Base-by-base conservation (phyloP, 2,797 vertebrate genomes). In the Tragelaphus oryx region DNA sequence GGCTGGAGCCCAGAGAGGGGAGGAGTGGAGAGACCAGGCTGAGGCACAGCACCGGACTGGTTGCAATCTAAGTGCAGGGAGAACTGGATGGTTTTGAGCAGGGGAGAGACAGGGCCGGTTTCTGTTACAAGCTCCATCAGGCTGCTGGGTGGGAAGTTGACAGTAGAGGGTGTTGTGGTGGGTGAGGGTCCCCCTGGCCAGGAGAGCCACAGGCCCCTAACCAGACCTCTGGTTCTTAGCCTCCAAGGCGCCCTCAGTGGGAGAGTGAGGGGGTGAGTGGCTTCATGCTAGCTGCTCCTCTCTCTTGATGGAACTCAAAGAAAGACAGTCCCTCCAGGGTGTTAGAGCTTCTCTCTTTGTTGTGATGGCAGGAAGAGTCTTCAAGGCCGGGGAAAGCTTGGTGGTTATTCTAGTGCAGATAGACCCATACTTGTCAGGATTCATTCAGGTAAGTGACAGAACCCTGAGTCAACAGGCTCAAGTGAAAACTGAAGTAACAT, bases 21-120 rank as follows among this genome's bases (percentile, higher is more conserved):
- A 10, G 28, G 33, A 7, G 52, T 17, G 52, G 6, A 26, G 62
- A 68, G 37, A 75, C 12, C 24, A 9, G 30, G 37, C 52, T 5
- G 55, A 41, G 46, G n/a, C 14, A 5, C 0, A 11, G 62, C 41
- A 8, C 12, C 14, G 4, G 33, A 28, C 50, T 54, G 12, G 20
- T 26, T 1, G 30, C 22, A 5, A 7, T 33, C 16, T 1, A 3
- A 18, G n/a, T 10, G 1, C 44, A 1, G 1, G 2, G 26, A 59
- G 60, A 46, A 1, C 10, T 2, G 37, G 59, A 0, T 41, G 18
- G 44, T n/a, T 91, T 16, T 30, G 59, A 52, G 65, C 13, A 10
- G 13, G 14, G 46, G 16, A 37, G 46, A 41, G 48, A 57, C 8
- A 2, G 0, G 26, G 7, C 18, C 4, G 33, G 44, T 6, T 55